These are phyloP conservation scores for Dexiosoma caninum DNA, from an alignment of 2,888 invertebrate species.

Conservation along the genomic window DNA sequence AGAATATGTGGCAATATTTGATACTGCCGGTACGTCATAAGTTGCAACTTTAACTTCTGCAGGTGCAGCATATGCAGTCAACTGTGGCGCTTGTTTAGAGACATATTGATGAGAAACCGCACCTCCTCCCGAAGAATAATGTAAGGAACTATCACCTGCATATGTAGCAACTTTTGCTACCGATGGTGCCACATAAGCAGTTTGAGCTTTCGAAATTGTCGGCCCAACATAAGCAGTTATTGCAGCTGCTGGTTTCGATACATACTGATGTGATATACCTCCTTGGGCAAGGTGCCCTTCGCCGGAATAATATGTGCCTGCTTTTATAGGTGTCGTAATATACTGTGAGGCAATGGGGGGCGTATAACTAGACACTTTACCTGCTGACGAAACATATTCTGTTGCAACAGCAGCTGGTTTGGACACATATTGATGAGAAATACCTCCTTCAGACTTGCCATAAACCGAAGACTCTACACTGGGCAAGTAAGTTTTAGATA, in stretches of 20 bases:
- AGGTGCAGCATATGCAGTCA: conserved; percentile 55
- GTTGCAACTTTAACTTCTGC: conserved; percentile 59
- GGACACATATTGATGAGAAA: conserved; percentile 48
- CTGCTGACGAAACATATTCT: conserved; percentile 65
- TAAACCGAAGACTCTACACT: conserved; percentile 42
- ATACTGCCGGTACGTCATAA: conserved; percentile 52
- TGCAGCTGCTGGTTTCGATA: conserved; percentile 66
- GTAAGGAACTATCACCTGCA: conserved; percentile 45
- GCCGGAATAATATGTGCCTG: conserved; percentile 19
- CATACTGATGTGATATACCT: conserved; percentile 68
- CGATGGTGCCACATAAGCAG: conserved; percentile 67
- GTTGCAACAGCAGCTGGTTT: conserved; percentile 43
- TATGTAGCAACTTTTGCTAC: conserved; percentile 52
- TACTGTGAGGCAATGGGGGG: conserved; percentile 65
- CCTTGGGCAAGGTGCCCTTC: conserved; percentile 49
- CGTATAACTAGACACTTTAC: conserved; percentile 65
- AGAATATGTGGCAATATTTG: too few species aligned
- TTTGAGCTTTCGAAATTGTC: conserved; percentile 68
- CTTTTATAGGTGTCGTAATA: conserved; percentile 52
- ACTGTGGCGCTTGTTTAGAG: conserved; percentile 40
- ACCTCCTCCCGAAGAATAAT: conserved; percentile 34
- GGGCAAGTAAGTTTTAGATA: conserved; percentile 69
- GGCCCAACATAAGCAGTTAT: conserved; percentile 61
- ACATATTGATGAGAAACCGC: conserved; percentile 44
- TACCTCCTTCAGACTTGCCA: conserved; percentile 15